Base-by-base conservation (phyloP, 2,888 invertebrate genomes). In the Nephrotoma appendiculata region DNA sequence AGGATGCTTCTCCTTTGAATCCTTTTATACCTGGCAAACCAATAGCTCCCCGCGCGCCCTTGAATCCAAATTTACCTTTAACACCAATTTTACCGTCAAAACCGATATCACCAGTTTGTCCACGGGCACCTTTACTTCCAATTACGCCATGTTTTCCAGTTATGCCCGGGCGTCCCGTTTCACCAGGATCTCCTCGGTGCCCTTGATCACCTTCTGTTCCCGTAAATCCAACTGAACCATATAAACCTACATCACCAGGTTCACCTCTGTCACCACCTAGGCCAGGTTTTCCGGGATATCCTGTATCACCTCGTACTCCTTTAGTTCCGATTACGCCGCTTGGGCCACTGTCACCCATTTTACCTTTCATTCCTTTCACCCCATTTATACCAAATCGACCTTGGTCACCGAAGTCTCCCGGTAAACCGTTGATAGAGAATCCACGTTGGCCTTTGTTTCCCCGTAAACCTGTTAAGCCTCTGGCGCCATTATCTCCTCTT, bases 171-270 rank as follows among this genome's bases (percentile, higher is more conserved):
- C 91, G 91, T 11, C 90, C 88, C n/a, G 94, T 94, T 11, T 87
- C 87, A 41, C 95, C 95, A 15, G 90, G 91, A 43, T 90, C 91
- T 83, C 95, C 95, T 7, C 91, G 90, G 48, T 90, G 91, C 42
- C 95, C 95, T 6, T 90, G 89, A 5, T 92, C 19, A 41, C 95
- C 95, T 5, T 90, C 89, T 4, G 92, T n/a, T 87, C 95, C 95
- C n/a, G 90, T 91, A 48, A 90, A 91, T 57, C 95, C 95, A 5
- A 91, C 90, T 15, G 90, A 91, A 19, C 96, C 96, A 7, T 91
- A 90, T 0, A 93, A 93, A 52, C 96, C 96, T 4, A 90, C 89
- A 19, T 89, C 88, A 7, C 94, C 94, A 86, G 89, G 83, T 9
- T 88, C 41, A 89, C 93, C 93, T 9, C 89, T 88, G 9, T 90